Conservation (phyloP, 2,888 invertebrate genomes). For the Meghimatium bilineatum region DNA sequence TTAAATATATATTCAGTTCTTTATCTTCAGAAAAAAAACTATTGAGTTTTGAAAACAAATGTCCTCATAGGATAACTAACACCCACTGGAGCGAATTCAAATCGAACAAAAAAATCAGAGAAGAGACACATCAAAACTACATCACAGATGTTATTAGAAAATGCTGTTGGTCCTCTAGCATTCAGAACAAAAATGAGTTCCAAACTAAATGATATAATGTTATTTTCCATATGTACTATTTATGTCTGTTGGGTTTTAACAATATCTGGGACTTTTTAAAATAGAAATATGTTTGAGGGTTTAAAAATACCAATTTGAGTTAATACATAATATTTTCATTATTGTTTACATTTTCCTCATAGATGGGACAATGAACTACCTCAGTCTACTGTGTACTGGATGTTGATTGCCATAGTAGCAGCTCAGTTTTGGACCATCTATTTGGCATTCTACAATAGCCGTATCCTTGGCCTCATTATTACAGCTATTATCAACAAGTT, state of each 20-base stretch:
- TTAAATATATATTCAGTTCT: no score
- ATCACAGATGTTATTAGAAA: no score
- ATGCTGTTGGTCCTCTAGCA: no score
- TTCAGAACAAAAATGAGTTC: no score
- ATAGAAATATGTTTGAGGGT: neutral
- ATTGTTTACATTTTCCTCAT: neutral
- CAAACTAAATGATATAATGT: no score
- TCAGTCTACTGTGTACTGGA: constrained; percentile 67
- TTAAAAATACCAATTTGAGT: no score
- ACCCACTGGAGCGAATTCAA: no score
- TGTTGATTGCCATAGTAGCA: constrained; percentile 66
- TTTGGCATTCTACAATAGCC: constrained; percentile 95
- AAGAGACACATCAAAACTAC: no score
- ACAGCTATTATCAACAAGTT: constrained; percentile 92
- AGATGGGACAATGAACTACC: constrained; percentile 57
- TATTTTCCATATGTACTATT: neutral
- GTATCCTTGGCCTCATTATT: constrained; percentile 91
- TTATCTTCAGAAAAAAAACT: no score
- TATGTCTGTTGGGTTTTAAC: neutral
- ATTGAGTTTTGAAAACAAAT: no score
- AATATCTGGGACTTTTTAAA: neutral
- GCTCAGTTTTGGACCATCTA: constrained; percentile 95
- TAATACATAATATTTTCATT: neutral
- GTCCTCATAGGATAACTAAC: no score
- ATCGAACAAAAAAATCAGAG: no score